These are phyloP conservation scores for Plebejus anna DNA, from an alignment of 2,888 invertebrate genomes.

Conservation along the genomic window DNA sequence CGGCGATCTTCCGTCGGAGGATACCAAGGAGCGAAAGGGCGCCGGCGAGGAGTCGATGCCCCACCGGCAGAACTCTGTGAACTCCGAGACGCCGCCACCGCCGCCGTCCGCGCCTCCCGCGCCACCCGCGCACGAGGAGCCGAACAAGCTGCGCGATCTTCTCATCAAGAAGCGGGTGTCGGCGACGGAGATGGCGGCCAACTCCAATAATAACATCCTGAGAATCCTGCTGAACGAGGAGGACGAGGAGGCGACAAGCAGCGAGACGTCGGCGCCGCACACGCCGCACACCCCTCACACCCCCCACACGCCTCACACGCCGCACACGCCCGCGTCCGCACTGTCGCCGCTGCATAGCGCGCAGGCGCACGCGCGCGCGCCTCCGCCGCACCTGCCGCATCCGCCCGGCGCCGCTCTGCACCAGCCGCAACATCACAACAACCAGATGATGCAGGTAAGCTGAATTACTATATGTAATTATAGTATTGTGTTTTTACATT, in stretches of 20 bases:
- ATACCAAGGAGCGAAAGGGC: slow-evolving; percentile 72
- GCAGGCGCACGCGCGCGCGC: slow-evolving; percentile 44
- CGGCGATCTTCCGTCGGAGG: slow-evolving; percentile 80
- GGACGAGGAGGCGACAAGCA: slow-evolving; percentile 66
- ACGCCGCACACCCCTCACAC: slow-evolving; percentile 64
- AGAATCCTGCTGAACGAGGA: slow-evolving; percentile 70
- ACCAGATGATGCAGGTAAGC: slow-evolving; percentile 55
- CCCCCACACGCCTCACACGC: slow-evolving; percentile 52
- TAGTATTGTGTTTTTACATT: background rate
- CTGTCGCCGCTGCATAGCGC: slow-evolving; percentile 45
- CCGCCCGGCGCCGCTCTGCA: slow-evolving; percentile 39
- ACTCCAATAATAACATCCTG: slow-evolving; percentile 63
- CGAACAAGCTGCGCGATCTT: slow-evolving; percentile 80
- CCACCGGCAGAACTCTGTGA: slow-evolving; percentile 54
- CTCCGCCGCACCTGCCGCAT: slow-evolving; percentile 43
- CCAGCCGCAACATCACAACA: slow-evolving; percentile 41
- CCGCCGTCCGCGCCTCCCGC: slow-evolving; percentile 56
- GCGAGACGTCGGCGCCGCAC: slow-evolving; percentile 68
- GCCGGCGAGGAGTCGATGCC: slow-evolving; percentile 50
- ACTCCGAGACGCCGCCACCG: slow-evolving; percentile 52
- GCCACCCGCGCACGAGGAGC: slow-evolving; percentile 67
- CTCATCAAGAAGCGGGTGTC: slow-evolving; percentile 78
- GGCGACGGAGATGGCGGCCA: slow-evolving; percentile 50
- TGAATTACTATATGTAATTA: background rate
- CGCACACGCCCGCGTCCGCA: slow-evolving; percentile 48